A percentile compares a stretch with the other conserved stretches of the same genome.
phyloP scores from a whole-genome alignment of 37 sponge, comb jelly and placozoan species.

The Spongia lamella region DNA sequence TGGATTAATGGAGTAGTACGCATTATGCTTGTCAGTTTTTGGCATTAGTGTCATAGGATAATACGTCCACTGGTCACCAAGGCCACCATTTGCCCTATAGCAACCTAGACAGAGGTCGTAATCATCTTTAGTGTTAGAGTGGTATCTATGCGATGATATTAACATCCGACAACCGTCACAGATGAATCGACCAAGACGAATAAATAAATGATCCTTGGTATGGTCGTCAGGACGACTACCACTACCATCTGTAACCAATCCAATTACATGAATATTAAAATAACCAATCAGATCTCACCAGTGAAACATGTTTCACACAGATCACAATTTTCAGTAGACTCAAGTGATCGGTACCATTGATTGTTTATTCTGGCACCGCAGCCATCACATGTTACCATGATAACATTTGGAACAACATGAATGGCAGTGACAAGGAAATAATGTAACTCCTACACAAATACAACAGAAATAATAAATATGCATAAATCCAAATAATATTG shows the following conservation, averaged over 20 bases:
- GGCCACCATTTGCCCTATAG: constrained; percentile 53
- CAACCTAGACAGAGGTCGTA: constrained; percentile 77
- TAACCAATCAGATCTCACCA: constrained; percentile 25
- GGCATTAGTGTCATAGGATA: constrained; percentile 52
- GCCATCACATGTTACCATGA: constrained; percentile 60
- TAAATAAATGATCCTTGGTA: constrained; percentile 41
- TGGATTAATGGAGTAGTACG: constrained; percentile 27
- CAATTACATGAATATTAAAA: background rate
- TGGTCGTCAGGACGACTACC: constrained; percentile 19
- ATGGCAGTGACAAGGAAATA: constrained; percentile 27
- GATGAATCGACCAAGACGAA: constrained; percentile 13
- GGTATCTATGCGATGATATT: constrained; percentile 61
- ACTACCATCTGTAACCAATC: constrained; percentile 26
- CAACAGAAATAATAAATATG: background rate
- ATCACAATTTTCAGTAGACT: constrained; percentile 34
- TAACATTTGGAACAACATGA: background rate
- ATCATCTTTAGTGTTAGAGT: constrained; percentile 42
- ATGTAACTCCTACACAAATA: constrained; percentile 36
- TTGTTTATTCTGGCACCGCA: constrained; percentile 30
- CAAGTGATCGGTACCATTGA: constrained; percentile 61
- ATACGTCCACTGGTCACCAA: constrained; percentile 66
- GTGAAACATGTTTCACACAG: constrained; percentile 63
- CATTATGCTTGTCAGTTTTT: constrained; percentile 13
- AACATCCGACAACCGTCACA: constrained; percentile 55
- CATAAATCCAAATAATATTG: background rate